Conservation (phyloP, 1,140 invertebrate genomes). For the Heliconius congener region DNA sequence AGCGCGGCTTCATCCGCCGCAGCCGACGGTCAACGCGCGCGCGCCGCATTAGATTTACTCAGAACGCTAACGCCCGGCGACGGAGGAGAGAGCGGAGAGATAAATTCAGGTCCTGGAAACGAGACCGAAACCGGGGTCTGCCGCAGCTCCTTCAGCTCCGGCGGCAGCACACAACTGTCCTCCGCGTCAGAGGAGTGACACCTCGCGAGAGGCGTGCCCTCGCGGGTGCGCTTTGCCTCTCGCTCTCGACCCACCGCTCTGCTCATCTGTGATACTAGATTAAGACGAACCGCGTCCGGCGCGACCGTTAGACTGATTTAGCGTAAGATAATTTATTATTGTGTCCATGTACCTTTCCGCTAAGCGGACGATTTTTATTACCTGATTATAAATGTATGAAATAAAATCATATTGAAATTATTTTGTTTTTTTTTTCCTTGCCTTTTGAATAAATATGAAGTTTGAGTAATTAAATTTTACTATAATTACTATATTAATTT, state of each 20-base stretch:
- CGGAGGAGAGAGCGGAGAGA: conserved; percentile 76
- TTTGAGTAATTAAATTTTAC: neutral
- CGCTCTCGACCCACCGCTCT: conserved; percentile 76
- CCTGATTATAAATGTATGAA: conserved; percentile 56
- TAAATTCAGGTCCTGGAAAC: conserved; percentile 72
- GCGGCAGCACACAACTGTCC: conserved; percentile 74
- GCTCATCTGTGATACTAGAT: conserved; percentile 79
- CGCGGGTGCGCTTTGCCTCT: conserved; percentile 61
- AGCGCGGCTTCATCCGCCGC: conserved; percentile 57
- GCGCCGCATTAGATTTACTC: conserved; percentile 70
- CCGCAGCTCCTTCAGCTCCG: conserved; percentile 74
- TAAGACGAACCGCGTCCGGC: conserved; percentile 72
- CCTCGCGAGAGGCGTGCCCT: conserved; percentile 45
- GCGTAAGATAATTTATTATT: conserved; percentile 78
- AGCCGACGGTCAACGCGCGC: conserved; percentile 67
- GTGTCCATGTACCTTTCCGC: conserved; percentile 79
- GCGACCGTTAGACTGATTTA: conserved; percentile 80
- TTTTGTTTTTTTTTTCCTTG: conserved; percentile 51
- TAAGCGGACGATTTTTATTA: conserved; percentile 69
- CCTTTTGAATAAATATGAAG: neutral
- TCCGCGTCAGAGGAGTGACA: conserved; percentile 76
- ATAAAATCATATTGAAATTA: conserved; percentile 65
- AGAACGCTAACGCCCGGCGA: conserved; percentile 63
- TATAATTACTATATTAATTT: too few species aligned
- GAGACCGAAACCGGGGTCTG: conserved; percentile 55